Evolutionary conservation across 2,113 vertebrate species (phyloP), one percentile per base, ranked within the genome.

Genomic region (Ginglymostoma cirratum): DNA sequence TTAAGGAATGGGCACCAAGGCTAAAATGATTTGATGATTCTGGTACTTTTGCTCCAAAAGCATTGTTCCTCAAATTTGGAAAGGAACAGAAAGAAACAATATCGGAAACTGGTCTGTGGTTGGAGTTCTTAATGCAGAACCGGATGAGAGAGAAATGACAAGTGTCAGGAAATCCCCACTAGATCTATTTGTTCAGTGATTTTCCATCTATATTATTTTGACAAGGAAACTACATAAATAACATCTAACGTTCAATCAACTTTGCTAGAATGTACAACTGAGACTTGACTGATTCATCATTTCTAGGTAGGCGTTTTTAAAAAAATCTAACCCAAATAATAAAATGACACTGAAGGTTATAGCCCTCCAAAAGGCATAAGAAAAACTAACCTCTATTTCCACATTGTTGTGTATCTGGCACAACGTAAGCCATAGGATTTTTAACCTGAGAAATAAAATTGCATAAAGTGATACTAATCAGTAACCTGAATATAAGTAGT

Each of bases 381-480:
- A 78, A 48, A 96, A 86, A 97, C 98, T 97, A 96, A 99, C 99
- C 98, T 99, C 99, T 0, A 99, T 98, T 96, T 99, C 98, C 98
- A 99, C 98, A 80, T 98, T 98, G 95, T 99, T 99, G 97, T 99
- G 98, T 94, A 99, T 96, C 96, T 99, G 99, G 97, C 99, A 99
- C 96, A 99, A 98, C 0, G 99, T 99, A 89, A 99, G 98, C 99
- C 99, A 99, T 96, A 99, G 97, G 96, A 99, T 99, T 96, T 99
- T 97, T 98, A 99, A 97, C 97, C 99, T 99, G 45, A 95, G 93
- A 5, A 96, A 96, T 19, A 96, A 67, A n/a, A 95, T 38, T 42
- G 23, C 42, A n/a, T 3, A 38, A 45, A 24, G 24, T 42, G 8
- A 17, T 7, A 45, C 55, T 61, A 61, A 61, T 61, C 55, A 61